phyloP scores from a whole-genome alignment of 2,113 vertebrate genomes.

The Okapia johnstoni region DNA sequence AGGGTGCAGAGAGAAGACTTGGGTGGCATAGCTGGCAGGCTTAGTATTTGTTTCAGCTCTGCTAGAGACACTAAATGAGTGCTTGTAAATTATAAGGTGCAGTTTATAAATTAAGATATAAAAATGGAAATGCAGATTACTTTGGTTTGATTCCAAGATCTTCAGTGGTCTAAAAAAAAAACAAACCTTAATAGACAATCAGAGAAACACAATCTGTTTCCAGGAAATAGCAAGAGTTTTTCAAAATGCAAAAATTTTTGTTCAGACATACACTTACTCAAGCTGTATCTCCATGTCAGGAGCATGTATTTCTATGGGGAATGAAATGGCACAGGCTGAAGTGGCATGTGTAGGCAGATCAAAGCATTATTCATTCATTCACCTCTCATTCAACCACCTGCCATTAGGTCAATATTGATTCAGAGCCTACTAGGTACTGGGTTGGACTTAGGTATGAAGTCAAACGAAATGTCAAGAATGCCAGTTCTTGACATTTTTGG shows the following conservation, averaged over 20 bases:
- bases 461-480: not conserved
- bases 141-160: slow-evolving; percentile 67
- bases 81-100: slow-evolving; percentile 65
- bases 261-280: not conserved
- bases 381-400: not conserved
- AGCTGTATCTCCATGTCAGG: not conserved
- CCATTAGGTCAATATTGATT: not conserved
- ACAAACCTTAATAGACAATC: slow-evolving; percentile 55
- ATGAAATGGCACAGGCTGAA: not conserved
- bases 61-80: slow-evolving; percentile 48
- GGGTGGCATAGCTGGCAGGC: slow-evolving; percentile 7
- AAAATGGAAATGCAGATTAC: slow-evolving; percentile 73
- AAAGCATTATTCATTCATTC: not conserved
- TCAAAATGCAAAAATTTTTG: slow-evolving; percentile 19
- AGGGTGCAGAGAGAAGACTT: not conserved
- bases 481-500: not conserved
- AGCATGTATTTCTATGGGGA: not conserved
- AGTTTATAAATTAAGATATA: slow-evolving; percentile 70
- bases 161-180: slow-evolving; percentile 42
- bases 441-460: not conserved
- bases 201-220: slow-evolving; percentile 69
- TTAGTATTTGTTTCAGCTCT: slow-evolving; percentile 55
- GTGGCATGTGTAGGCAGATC: not conserved
- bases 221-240: slow-evolving; percentile 57
- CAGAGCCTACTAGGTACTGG: not conserved